Evolutionary conservation across 1,140 invertebrate genomes (phyloP), one percentile per base, ranked within the genome.

Genomic region (Lordiphosa collinella): DNA sequence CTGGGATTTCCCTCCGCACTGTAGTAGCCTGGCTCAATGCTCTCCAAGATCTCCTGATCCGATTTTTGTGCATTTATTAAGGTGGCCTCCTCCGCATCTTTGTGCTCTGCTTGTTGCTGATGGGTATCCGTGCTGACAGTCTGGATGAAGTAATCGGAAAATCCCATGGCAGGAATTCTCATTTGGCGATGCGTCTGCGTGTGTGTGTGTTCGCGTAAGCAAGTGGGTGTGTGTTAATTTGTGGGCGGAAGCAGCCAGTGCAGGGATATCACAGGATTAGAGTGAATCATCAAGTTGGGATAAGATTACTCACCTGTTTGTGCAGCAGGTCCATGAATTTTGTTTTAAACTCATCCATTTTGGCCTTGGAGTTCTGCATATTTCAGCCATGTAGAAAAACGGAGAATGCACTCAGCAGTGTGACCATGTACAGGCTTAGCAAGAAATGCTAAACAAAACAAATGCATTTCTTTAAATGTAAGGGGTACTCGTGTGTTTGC

Each of bases 41-140:
- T 92, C 55, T 94, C 93, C 13, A 96, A 88, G 38, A 95, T 92
- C 78, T 95, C 93, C 80, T 94, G 92, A 86, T 95, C 94, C n/a
- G 93, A 90, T 86, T 92, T 88, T 66, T 91, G 90, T 58, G 52
- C 52, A 41, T 43, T 70, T 4, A 29, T 9, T 40, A 34, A n/a
- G 12, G 3, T 8, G 11, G 22, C 29, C 11, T 40, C 43, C 43
- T 71, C 58, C 6, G 7, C 22, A 18, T 75, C 56, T 35, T 34
- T 12, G n/a, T 70, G 43, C 6, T 29, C 38, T 16, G 40, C 36
- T 14, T 12, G 51, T 67, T 35, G 37, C 37, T 41, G 57, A 48
- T 46, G 46, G 3, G 72, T 29, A 34, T 74, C 66, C 9, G 63
- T 64, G 40, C 79, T 84, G 4, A 87, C 73, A 34, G 73, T 88